Base-by-base conservation (phyloP, 1,140 invertebrate genomes). In the Diorhabda carinulata region DNA sequence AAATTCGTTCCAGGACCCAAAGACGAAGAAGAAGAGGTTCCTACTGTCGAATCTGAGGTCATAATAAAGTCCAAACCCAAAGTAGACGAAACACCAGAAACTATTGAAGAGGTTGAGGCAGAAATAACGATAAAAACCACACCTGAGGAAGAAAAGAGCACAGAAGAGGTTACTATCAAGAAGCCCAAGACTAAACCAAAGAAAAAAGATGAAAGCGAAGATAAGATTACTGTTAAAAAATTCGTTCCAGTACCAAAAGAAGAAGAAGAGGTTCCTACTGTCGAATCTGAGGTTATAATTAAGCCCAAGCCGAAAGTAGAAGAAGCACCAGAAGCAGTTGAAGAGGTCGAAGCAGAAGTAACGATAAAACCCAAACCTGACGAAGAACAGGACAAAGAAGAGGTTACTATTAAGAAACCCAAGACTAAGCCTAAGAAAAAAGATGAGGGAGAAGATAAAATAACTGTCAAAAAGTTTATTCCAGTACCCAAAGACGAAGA, bases 201-300 rank as follows among this genome's bases (percentile, higher is more conserved):
- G 52, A 45, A 64, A 25, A 25, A 25, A 25, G 70, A 78, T 60
- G 63, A 70, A 44, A 42, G 52, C 10, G 9, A 52, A 25, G 75
- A 72, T 4, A 61, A 73, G 10, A 52, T 78, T 7, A 69, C 68
- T 47, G 60, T 75, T 5, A 68, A 72, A 61, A 73, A 69, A 58
- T 45, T 25, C 9, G 78, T 44, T 9, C 66, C 5, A 8, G 60
- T 57, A 66, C 10, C 43, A 2, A 7, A 57, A 44, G 41, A 66
- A 57, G 64, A 58, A 45, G 70, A 78, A 58, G 63, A 67, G 42
- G 58, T 58, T 42, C 69, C 71, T 58, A 72, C 78, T 57, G 71
- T 70, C 10, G 80, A 90, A 81, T 70, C 71, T 25, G 80, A 90
- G 81, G 81, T 90, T 40, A 90, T 87, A 4, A 83, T 91, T 40